A percentile compares a stretch with the other conserved stretches of the same genome.
Conservation (phyloP, 92 coral and sea anemone genomes). For the Epizoanthus illoricatus region DNA sequence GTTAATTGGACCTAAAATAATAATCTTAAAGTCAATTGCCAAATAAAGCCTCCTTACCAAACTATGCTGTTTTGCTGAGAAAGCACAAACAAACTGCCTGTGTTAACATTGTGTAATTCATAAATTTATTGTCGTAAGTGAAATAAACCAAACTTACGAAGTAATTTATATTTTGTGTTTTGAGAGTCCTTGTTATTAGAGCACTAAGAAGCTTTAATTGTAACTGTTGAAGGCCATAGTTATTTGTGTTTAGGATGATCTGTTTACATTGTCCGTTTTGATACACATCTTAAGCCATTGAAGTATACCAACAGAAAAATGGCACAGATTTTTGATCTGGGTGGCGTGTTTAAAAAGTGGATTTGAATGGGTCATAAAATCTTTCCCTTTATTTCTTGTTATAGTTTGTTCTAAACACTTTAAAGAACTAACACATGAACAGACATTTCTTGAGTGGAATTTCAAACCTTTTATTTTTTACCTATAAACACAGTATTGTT, state of each 20-base stretch:
- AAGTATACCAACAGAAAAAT: no score
- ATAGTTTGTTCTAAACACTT: background rate
- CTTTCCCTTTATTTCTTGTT: background rate
- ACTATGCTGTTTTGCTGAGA: background rate
- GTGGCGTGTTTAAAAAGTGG: no score
- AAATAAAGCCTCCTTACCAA: background rate
- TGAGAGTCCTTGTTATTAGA: background rate
- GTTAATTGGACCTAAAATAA: background rate
- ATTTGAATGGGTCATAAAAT: no score
- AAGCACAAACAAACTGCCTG: no score
- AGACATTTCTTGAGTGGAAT: background rate
- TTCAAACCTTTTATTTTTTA: background rate
- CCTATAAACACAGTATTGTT: constrained; percentile 9
- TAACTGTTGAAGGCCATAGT: no score
- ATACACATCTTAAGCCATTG: no score
- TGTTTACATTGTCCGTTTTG: no score
- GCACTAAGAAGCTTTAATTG: no score
- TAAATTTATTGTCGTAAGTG: background rate
- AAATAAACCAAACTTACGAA: background rate
- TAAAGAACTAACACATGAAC: background rate
- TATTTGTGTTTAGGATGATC: no score
- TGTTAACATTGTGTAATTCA: background rate
- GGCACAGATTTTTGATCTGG: no score
- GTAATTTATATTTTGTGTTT: background rate
- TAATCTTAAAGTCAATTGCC: background rate